These are phyloP conservation scores for Scaptomyza flava DNA, from an alignment of 2,888 invertebrate genomes.

Conservation along the genomic window DNA sequence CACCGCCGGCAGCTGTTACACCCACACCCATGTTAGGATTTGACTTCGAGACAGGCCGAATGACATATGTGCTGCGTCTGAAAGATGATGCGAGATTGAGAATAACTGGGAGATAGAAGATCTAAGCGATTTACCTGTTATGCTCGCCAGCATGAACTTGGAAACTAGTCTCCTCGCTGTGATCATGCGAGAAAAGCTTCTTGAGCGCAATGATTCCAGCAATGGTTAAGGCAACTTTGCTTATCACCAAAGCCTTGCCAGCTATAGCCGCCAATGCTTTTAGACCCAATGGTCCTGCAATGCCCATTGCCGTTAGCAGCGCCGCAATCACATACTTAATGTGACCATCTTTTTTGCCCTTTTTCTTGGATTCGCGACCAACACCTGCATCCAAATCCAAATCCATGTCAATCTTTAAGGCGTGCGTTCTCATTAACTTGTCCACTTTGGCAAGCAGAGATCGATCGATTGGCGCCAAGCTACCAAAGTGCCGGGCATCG, in stretches of 20 bases:
- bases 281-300: slow-evolving; percentile 89
- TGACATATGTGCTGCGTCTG: slow-evolving; percentile 87
- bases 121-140: slow-evolving; percentile 85
- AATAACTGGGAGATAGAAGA: neutral
- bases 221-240: slow-evolving; percentile 90
- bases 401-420: slow-evolving; percentile 87
- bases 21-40: slow-evolving; percentile 60
- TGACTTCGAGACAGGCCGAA: slow-evolving; percentile 86
- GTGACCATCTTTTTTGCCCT: slow-evolving; percentile 82
- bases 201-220: slow-evolving; percentile 90
- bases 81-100: slow-evolving; percentile 14
- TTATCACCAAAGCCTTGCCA: slow-evolving; percentile 89
- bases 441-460: slow-evolving; percentile 85
- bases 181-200: slow-evolving; percentile 89
- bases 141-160: slow-evolving; percentile 89
- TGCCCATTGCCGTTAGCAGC: slow-evolving; percentile 88
- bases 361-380: slow-evolving; percentile 83
- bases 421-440: slow-evolving; percentile 88
- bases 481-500: slow-evolving; percentile 86
- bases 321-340: slow-evolving; percentile 87
- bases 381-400: slow-evolving; percentile 36
- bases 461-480: slow-evolving; percentile 86
- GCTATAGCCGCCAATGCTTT: slow-evolving; percentile 90
- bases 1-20: slow-evolving; percentile 73
- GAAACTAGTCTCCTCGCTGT: slow-evolving; percentile 87